Evolutionary conservation across 2,113 vertebrate genomes (phyloP).

Genomic region (Edolisoma coerulescens): DNA sequence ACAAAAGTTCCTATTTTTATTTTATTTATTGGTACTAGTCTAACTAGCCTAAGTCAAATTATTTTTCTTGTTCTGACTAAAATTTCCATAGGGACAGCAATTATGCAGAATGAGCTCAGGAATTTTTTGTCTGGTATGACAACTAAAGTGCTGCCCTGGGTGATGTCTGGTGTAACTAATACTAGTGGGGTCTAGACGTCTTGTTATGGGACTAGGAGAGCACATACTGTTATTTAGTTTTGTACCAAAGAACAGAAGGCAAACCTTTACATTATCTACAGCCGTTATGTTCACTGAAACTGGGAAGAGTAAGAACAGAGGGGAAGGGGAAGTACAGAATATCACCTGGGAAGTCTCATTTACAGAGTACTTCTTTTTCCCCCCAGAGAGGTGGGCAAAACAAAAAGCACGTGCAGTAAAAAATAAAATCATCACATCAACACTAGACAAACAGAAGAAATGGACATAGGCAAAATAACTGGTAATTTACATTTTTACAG

Average conservation of each 20-base stretch:
- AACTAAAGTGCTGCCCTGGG: neutral
- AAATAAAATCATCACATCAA: neutral
- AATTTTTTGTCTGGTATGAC: neutral
- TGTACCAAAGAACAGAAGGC: neutral
- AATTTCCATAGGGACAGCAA: neutral
- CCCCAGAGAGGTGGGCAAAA: neutral
- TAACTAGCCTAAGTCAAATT: neutral
- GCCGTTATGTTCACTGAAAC: neutral
- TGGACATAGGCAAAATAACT: neutral
- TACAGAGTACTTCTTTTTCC: neutral
- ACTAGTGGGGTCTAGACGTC: neutral
- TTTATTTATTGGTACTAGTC: neutral
- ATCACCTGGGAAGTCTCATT: neutral
- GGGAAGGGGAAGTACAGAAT: neutral
- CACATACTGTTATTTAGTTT: neutral
- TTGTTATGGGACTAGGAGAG: neutral
- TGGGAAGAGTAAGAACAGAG: neutral
- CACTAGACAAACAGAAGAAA: neutral
- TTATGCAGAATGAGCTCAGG: neutral
- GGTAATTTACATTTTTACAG: neutral
- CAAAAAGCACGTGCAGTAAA: neutral
- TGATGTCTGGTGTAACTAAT: neutral
- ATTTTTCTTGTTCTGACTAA: neutral
- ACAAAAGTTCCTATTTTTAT: neutral
- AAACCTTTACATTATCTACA: neutral